Evolutionary conservation across 2,113 vertebrate genomes (phyloP), one percentile per base, ranked within the genome.

Genomic region (Galemys pyrenaicus): DNA sequence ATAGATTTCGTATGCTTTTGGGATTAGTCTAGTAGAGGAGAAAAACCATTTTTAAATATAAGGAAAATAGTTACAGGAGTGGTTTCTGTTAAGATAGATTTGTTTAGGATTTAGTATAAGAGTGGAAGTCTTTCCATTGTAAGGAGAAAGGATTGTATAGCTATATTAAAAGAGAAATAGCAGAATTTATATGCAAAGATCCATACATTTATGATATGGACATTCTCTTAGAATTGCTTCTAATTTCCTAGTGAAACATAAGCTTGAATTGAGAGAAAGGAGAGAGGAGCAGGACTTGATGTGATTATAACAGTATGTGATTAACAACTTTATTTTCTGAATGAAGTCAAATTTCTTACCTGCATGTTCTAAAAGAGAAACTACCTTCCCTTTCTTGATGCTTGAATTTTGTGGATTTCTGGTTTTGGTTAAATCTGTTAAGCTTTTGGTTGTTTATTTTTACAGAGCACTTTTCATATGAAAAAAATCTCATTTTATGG

Each of bases 331-430:
- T 68, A 28, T 94, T 92, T 96, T 85, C 44, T 51, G 11, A 74
- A 80, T 70, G 58, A 89, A 91, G 89, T 77, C 44, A 88, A 73
- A 46, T 81, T 92, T 60, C 44, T 83, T 80, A 71, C 37, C n/a
- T 73, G 26, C 24, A 44, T 87, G 15, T 32, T 22, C 51, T 73
- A 41, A 68, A 82, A 80, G 44, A 74, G 22, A 89, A 87, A n/a
- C 19, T 44, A 1, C 9, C 32, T 87, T 94, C 30, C 17, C 35
- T 95, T 26, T 94, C 49, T 94, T 22, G 20, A 95, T 24, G 26
- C 89, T 26, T 91, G 46, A n/a, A 65, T 82, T 92, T 89, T 89
- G 24, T 92, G 54, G 54, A 39, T 86, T 94, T 94, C 35, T 83
- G 26, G 26, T 51, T 78, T 80, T 70, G 22, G 46, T 78, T 87